A percentile compares a stretch with the other conserved stretches of the same genome.
Evolutionary conservation across 2,113 vertebrate genomes (phyloP).

Genomic region (Thermophis baileyi): DNA sequence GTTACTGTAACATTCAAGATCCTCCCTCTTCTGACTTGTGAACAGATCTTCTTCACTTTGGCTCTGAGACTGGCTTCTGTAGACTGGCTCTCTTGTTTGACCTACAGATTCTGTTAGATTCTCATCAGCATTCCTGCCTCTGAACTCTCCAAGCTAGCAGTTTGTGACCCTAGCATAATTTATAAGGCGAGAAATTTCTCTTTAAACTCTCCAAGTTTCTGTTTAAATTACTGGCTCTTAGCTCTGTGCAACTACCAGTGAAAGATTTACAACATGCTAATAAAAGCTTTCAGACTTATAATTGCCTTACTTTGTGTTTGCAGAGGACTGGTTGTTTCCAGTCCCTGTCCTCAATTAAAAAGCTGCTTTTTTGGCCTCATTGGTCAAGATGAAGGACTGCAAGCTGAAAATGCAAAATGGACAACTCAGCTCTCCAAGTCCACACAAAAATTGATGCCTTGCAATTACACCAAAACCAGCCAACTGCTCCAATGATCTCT

Average conservation of each 20-base stretch:
- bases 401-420: background rate
- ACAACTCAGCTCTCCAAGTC: background rate
- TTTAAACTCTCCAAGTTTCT: background rate
- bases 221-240: background rate
- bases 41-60: background rate
- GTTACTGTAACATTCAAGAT: background rate
- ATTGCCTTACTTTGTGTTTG: background rate
- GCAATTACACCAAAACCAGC: background rate
- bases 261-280: background rate
- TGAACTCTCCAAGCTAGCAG: background rate
- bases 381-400: background rate
- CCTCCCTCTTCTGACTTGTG: background rate
- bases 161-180: background rate
- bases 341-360: background rate
- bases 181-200: background rate
- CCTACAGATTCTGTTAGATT: background rate
- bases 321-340: background rate
- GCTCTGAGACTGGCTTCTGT: background rate
- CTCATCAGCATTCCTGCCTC: background rate
- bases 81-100: background rate
- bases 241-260: background rate
- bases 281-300: background rate
- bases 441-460: background rate
- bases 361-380: background rate
- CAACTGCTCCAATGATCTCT: background rate